phyloP scores from a whole-genome alignment of 2,797 vertebrate genomes.

The Pipistrellus pygmaeus region DNA sequence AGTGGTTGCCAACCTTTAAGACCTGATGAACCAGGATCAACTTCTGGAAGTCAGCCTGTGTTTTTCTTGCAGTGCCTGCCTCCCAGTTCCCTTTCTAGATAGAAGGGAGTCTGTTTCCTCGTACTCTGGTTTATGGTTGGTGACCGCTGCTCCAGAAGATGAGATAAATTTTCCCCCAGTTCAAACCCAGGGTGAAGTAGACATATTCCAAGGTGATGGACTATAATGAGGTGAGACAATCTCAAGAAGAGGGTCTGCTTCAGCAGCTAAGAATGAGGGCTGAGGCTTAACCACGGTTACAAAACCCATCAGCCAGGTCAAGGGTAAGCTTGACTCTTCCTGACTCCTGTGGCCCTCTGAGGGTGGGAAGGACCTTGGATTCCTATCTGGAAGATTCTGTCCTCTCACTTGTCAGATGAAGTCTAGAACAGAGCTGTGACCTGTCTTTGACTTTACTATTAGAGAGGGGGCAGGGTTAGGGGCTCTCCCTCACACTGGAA shows the following conservation, averaged over 20 bases:
- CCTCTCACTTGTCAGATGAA: constrained; percentile 8
- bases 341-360: background rate
- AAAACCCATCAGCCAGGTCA: background rate
- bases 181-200: background rate
- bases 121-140: background rate
- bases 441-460: background rate
- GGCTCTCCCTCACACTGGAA: background rate
- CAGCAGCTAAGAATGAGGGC: background rate
- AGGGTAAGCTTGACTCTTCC: background rate
- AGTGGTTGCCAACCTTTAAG: too few species aligned
- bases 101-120: background rate
- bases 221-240: background rate
- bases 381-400: background rate
- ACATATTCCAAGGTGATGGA: background rate
- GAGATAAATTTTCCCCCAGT: too few species aligned
- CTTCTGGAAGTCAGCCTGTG: background rate
- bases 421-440: background rate
- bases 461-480: background rate
- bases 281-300: background rate
- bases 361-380: background rate
- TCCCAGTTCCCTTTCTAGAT: background rate
- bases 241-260: background rate
- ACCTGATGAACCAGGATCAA: background rate
- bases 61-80: background rate
- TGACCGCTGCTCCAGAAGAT: too few species aligned